Evolutionary conservation across 2,888 invertebrate genomes (phyloP).

Genomic region (Drosophila nr. perissopoda): DNA sequence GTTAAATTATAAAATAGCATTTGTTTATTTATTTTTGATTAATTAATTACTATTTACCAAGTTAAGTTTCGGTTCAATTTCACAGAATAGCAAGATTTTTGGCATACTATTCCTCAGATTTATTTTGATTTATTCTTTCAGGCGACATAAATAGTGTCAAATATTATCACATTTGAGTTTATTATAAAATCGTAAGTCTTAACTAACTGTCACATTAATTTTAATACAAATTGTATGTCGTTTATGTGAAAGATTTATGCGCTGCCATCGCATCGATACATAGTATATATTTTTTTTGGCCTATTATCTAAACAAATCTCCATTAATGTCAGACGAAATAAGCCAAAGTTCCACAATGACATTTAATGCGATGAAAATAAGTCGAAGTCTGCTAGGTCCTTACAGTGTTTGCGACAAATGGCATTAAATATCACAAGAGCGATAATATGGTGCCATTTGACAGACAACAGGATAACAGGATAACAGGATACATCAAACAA

Average conservation of each 20-base stretch:
- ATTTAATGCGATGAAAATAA: constrained; percentile 23
- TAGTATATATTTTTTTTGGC: neutral
- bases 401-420: constrained; percentile 14
- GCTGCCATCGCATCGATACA: neutral
- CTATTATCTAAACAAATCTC: constrained; percentile 18
- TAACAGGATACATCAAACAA: constrained; percentile 54
- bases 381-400: constrained; percentile 10
- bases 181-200: neutral
- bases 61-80: neutral
- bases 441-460: constrained; percentile 42
- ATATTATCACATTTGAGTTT: neutral
- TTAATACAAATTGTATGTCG: neutral
- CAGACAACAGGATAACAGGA: constrained; percentile 51
- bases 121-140: neutral
- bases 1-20: no score
- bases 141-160: neutral
- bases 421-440: constrained; percentile 23
- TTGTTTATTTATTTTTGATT: neutral
- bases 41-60: neutral
- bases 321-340: constrained; percentile 22
- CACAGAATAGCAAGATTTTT: neutral
- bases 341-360: neutral
- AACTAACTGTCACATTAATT: neutral
- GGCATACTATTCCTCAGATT: fast-evolving
- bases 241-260: constrained; percentile 1